Base-by-base conservation (phyloP, 2,888 invertebrate genomes). In the Scrobipalpa atriplicella region DNA sequence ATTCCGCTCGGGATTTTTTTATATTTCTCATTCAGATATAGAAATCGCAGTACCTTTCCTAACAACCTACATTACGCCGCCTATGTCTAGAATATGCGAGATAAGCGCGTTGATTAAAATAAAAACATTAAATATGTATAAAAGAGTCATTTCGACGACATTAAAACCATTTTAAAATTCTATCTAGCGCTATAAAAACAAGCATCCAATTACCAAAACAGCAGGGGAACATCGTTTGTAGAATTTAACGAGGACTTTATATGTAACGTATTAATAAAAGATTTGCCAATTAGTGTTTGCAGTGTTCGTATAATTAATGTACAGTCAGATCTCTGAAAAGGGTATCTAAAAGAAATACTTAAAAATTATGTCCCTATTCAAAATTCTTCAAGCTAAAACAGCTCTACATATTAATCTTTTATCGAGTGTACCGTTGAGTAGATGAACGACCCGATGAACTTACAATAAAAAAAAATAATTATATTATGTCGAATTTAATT, bases 211-310 rank as follows among this genome's bases (percentile, higher is more conserved):
- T 66, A 65, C 62, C 38, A n/a, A 67, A 62, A 54, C 54, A 65
- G 52, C 62, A 18, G 78, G 76, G 75, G 78, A 72, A 72, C 73
- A 78, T 76, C 76, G 78, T 79, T 82, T 80, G 65, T 80, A 81
- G 81, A 58, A 60, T 62, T 63, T 63, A 51, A 68, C 62, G 51
- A 38, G 65, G 69, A 69, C 68, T 69, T 69, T 67, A 71, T 69
- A 68, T 71, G 73, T 69, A 70, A 69, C 70, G 74, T 74, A 76
- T 76, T 76, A 86, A 89, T 90, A 87, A 89, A 86, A 87, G 86
- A 87, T 90, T 89, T 87, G 85, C 89, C 89, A 90, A 90, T 91
- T 91, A 90, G 84, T 79, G 84, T 83, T 84, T 81, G 78, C 80
- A 80, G 81, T 84, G 83, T 88, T 88, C 83, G 82, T 89, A 56